Evolutionary conservation across 1,140 invertebrate genomes (phyloP).

Genomic region (Lineus longissimus): DNA sequence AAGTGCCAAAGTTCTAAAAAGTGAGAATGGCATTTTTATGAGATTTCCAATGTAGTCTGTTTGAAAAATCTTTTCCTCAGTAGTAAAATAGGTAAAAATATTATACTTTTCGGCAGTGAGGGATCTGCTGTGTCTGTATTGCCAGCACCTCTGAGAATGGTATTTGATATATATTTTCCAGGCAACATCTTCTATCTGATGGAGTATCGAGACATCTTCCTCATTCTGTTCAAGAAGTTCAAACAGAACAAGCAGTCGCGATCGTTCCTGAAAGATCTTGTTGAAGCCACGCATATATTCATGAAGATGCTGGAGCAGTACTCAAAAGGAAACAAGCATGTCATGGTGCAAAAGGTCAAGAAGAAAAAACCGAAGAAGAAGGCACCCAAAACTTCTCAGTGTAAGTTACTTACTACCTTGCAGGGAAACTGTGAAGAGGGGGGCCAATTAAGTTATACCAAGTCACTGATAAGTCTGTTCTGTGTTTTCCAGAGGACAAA

Average conservation of each 20-base stretch:
- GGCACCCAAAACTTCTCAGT: conserved; percentile 28
- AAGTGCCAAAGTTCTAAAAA: conserved; percentile 73
- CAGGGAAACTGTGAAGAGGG: not conserved
- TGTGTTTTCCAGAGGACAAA: no score
- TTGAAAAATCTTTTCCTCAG: no score
- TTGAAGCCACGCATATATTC: conserved; percentile 87
- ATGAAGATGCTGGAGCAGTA: conserved; percentile 85
- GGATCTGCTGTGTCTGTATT: no score
- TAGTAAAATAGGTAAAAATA: no score
- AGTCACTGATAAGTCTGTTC: no score
- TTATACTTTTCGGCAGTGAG: no score
- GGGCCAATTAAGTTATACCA: no score
- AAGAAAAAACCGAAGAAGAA: conserved; percentile 60
- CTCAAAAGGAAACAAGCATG: conserved; percentile 63
- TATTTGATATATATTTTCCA: conserved; percentile 22
- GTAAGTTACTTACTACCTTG: conserved; percentile 2
- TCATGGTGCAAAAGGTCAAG: conserved; percentile 71
- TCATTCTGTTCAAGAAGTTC: conserved; percentile 74
- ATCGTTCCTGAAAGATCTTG: conserved; percentile 77
- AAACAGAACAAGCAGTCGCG: conserved; percentile 82
- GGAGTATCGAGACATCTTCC: conserved; percentile 88
- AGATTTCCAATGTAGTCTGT: no score
- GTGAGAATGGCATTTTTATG: conserved; percentile 56
- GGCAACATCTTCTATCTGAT: conserved; percentile 81
- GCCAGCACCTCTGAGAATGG: no score